Evolutionary conservation across 2,888 invertebrate species (phyloP).

Genomic region (Clistopyga incitator): DNA sequence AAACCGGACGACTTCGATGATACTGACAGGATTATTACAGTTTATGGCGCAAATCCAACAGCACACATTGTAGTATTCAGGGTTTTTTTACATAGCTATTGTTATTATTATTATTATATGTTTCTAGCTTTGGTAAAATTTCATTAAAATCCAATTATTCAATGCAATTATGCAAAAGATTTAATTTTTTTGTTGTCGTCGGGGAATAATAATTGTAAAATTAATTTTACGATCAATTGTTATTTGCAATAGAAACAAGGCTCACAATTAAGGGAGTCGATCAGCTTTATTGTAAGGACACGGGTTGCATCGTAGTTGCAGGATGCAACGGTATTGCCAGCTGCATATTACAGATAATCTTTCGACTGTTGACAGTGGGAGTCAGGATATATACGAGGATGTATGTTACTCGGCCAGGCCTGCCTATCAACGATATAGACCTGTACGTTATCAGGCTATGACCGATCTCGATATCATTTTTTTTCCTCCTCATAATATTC

Average conservation of each 20-base stretch:
- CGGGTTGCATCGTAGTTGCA: neutral
- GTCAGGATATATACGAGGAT: constrained; percentile 25
- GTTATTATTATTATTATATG: no score
- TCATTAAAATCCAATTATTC: no score
- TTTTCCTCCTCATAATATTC: neutral
- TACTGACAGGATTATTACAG: neutral
- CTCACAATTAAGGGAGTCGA: neutral
- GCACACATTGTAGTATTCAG: no score
- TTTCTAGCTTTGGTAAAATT: no score
- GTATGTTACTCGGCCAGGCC: constrained; percentile 24
- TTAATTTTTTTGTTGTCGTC: no score
- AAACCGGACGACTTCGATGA: neutral
- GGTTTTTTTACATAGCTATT: no score
- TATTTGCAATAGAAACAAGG: no score
- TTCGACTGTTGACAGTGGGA: constrained; percentile 36
- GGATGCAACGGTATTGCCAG: neutral
- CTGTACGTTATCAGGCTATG: neutral
- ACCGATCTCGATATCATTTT: neutral
- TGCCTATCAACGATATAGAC: constrained; percentile 5
- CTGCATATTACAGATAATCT: constrained; percentile 34
- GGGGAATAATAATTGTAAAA: no score
- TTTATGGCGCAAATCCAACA: neutral
- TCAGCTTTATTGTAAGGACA: neutral
- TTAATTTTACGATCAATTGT: no score
- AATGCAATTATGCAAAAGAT: no score